A percentile compares a stretch with the other conserved stretches of the same genome.
Conservation (phyloP, 2,113 vertebrate genomes). For the Hipposideros armiger region DNA sequence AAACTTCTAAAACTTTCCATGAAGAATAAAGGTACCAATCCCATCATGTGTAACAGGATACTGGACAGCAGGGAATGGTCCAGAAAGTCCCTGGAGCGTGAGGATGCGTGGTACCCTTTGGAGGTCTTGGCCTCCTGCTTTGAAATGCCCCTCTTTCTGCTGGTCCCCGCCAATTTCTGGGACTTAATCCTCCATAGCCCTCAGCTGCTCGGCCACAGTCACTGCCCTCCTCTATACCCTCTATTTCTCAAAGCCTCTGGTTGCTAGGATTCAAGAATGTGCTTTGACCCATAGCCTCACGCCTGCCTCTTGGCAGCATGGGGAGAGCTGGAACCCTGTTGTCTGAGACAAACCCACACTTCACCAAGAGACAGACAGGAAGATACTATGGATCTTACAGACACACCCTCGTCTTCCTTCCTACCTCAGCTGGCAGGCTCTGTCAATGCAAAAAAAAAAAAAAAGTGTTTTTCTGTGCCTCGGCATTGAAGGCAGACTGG, state of each 20-base stretch:
- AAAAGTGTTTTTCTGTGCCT: neutral
- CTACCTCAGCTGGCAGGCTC: neutral
- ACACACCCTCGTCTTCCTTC: neutral
- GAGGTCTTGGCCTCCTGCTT: neutral
- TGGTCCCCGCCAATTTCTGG: neutral
- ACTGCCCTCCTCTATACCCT: neutral
- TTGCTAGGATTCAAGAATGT: slow-evolving; percentile 14
- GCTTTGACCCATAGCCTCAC: neutral
- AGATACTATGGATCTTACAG: neutral
- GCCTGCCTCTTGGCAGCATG: neutral
- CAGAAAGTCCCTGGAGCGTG: neutral
- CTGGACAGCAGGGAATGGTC: neutral
- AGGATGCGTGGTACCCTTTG: neutral
- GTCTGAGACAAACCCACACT: neutral
- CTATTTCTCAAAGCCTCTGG: neutral
- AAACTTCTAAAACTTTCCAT: neutral
- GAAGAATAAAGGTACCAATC: neutral
- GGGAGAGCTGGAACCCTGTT: neutral
- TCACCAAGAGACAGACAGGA: neutral
- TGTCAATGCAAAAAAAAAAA: neutral
- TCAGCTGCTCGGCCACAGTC: neutral
- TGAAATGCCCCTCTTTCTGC: slow-evolving; percentile 19
- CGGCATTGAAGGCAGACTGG: neutral
- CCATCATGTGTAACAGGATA: neutral
- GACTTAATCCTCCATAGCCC: neutral